phyloP scores from a whole-genome alignment of 2,888 invertebrate genomes.

The Emesis russula region DNA sequence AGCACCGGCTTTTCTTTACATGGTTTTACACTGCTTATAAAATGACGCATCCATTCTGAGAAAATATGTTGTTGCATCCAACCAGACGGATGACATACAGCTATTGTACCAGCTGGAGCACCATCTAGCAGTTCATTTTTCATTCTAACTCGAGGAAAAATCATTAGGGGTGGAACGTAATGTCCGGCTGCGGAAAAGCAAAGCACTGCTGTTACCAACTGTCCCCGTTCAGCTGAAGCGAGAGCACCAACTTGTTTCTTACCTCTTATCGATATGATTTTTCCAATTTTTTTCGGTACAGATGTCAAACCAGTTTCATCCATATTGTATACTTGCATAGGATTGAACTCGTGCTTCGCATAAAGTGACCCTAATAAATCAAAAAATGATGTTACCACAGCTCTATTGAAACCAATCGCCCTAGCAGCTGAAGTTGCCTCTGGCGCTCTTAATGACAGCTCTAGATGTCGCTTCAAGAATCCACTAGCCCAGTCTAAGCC shows the following conservation, averaged over 20 bases:
- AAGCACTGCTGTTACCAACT: slow-evolving; percentile 32
- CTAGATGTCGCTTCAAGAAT: slow-evolving; percentile 39
- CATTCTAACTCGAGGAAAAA: slow-evolving; percentile 41
- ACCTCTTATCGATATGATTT: slow-evolving; percentile 1
- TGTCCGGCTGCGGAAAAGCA: slow-evolving; percentile 35
- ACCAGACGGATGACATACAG: slow-evolving; percentile 39
- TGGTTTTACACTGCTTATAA: slow-evolving; percentile 48
- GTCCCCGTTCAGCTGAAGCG: slow-evolving; percentile 34
- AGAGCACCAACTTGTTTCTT: slow-evolving; percentile 23
- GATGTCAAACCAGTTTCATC: slow-evolving; percentile 32
- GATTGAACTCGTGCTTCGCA: slow-evolving; percentile 32
- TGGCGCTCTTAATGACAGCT: slow-evolving; percentile 48
- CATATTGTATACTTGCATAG: slow-evolving; percentile 21
- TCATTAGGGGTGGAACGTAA: slow-evolving; percentile 38
- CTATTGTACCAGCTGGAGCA: slow-evolving; percentile 41
- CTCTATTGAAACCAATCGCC: slow-evolving; percentile 62
- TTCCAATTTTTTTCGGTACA: slow-evolving; percentile 17
- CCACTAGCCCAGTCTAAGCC: slow-evolving; percentile 59
- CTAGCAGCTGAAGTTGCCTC: slow-evolving; percentile 64
- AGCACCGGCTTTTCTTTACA: slow-evolving; percentile 37
- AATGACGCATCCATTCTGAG: slow-evolving; percentile 75
- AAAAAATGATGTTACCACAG: slow-evolving; percentile 51
- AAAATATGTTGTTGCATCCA: slow-evolving; percentile 72
- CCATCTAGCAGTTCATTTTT: slow-evolving; percentile 41
- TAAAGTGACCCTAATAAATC: slow-evolving; percentile 27